These are phyloP conservation scores for Microcebus murinus DNA, from an alignment of 2,113 vertebrate species.

Conservation along the genomic window DNA sequence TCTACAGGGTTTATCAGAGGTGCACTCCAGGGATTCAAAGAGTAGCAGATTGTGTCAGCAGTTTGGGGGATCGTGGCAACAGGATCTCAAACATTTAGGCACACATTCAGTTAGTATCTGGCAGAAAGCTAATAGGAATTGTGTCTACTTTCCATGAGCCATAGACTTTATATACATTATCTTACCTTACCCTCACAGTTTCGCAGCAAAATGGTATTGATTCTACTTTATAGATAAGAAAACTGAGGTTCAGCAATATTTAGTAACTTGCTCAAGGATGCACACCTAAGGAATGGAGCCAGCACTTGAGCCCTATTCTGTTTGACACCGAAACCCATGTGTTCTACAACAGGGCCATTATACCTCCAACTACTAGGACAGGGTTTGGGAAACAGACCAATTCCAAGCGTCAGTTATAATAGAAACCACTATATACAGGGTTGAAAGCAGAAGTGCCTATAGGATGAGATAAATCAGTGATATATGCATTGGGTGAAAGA, in stretches of 20 bases:
- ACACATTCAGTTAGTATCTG: background rate
- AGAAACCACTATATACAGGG: background rate
- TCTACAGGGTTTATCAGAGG: background rate
- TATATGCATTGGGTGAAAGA: background rate
- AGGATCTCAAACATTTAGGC: background rate
- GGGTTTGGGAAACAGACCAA: background rate
- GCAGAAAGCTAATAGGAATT: background rate
- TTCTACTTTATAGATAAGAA: background rate
- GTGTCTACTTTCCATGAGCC: background rate
- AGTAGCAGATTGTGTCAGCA: background rate
- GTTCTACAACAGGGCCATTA: background rate
- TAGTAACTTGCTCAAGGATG: background rate
- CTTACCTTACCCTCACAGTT: background rate
- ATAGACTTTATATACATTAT: background rate
- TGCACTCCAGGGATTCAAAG: background rate
- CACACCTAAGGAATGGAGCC: background rate
- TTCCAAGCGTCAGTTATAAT: background rate
- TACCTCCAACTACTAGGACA: background rate
- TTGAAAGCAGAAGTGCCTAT: no score
- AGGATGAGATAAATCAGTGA: background rate
- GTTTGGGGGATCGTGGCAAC: accelerated
- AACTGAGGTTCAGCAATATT: background rate
- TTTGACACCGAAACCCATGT: accelerated
- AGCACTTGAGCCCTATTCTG: background rate
- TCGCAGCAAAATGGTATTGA: background rate